Percentiles rank a stretch among this genome's conserved stretches.
These are phyloP conservation scores for Drosophila nasuta DNA, from an alignment of 1,140 invertebrate genomes.

Conservation along the genomic window DNA sequence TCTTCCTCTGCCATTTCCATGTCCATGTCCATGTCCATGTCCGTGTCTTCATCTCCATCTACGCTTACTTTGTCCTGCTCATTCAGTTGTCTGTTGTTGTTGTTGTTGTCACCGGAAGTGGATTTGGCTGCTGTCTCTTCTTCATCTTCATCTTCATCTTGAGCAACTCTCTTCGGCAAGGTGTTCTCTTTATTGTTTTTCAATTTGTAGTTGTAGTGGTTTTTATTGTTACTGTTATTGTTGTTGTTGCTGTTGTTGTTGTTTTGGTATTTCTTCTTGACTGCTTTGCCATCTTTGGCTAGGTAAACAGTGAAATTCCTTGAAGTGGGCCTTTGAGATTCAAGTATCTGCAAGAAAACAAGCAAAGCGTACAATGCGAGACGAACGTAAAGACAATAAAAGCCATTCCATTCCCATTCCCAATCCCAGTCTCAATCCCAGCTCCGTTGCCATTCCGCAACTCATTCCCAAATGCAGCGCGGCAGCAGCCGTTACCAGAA, in stretches of 20 bases:
- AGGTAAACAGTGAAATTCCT: conserved; percentile 72
- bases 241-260: conserved; percentile 43
- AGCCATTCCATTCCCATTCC: conserved; percentile 12
- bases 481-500: conserved; percentile 5
- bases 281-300: conserved; percentile 52
- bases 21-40: neutral
- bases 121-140: conserved; percentile 19
- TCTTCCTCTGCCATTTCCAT: neutral
- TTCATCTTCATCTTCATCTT: conserved; percentile 13
- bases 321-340: conserved; percentile 74
- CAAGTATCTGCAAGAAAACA: conserved; percentile 71
- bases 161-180: conserved; percentile 30
- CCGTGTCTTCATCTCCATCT: neutral
- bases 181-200: conserved; percentile 65
- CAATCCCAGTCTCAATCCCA: neutral
- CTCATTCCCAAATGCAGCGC: conserved; percentile 16
- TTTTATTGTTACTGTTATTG: conserved; percentile 51
- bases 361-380: conserved; percentile 33
- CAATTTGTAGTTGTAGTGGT: conserved; percentile 71
- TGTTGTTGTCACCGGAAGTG: conserved; percentile 20
- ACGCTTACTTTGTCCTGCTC: neutral
- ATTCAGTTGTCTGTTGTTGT: neutral
- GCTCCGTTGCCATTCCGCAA: neutral
- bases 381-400: conserved; percentile 36
- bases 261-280: conserved; percentile 46